phyloP scores from a whole-genome alignment of 2,888 invertebrate species.

The Ochropacha duplaris region DNA sequence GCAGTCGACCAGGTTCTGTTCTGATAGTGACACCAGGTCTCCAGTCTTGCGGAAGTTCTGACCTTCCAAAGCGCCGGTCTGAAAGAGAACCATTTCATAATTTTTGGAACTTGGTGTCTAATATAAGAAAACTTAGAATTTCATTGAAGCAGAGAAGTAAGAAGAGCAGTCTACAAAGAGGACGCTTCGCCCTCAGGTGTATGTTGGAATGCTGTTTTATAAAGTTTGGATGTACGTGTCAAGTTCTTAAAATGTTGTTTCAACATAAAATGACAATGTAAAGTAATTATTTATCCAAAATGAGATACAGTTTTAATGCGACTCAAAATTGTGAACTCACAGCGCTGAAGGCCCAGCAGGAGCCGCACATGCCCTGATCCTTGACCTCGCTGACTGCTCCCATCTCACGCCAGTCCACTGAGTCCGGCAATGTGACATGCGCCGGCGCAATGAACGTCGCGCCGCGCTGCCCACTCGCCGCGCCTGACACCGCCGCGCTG shows the following conservation, averaged over 20 bases:
- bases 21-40: constrained; percentile 91
- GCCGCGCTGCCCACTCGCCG: constrained; percentile 42
- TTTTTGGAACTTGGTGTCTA: no score
- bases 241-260: no score
- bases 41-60: constrained; percentile 93
- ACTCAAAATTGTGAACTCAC: constrained; percentile 72
- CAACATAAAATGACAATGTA: no score
- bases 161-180: no score
- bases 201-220: no score
- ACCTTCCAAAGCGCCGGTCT: constrained; percentile 96
- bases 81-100: constrained; percentile 10
- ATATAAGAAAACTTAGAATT: no score
- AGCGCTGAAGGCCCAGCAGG: constrained; percentile 96
- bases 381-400: constrained; percentile 95
- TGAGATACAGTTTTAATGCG: no score
- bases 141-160: no score
- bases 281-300: no score
- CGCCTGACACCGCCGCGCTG: constrained; percentile 42
- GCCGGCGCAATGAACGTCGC: constrained; percentile 86
- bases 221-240: no score
- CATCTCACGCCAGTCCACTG: constrained; percentile 92
- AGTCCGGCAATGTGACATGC: constrained; percentile 86
- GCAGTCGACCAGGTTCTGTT: constrained; percentile 96
- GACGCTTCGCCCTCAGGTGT: no score
- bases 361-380: constrained; percentile 95